phyloP scores from a whole-genome alignment of 1,140 invertebrate species.

The Drosophila kikkawai region DNA sequence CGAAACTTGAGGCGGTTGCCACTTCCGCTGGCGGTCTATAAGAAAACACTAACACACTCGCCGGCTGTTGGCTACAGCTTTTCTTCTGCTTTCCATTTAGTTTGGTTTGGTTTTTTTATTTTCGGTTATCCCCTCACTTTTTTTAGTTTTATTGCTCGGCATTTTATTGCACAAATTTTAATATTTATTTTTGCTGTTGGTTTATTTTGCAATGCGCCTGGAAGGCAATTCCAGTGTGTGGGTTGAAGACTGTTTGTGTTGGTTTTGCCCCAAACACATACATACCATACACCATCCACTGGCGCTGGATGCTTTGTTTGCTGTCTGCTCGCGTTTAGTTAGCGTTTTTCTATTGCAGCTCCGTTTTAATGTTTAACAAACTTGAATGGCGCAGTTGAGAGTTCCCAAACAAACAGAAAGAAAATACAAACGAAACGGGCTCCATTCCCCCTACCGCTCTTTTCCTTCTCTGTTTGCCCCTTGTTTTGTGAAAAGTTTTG shows the following conservation, averaged over 20 bases:
- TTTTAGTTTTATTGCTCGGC: conserved; percentile 73
- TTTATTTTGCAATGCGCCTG: conserved; percentile 70
- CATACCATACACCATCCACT: background rate
- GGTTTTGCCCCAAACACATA: conserved; percentile 17
- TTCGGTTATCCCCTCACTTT: conserved; percentile 39
- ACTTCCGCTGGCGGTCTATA: conserved; percentile 68
- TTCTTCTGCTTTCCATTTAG: conserved; percentile 36
- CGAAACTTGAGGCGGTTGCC: conserved; percentile 75
- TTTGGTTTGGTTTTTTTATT: conserved; percentile 23
- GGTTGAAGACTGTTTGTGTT: conserved; percentile 29
- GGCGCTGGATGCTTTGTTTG: conserved; percentile 45
- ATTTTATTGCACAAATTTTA: conserved; percentile 82
- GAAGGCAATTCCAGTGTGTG: conserved; percentile 31
- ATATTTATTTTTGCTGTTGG: conserved; percentile 75
- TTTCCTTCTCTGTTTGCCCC: conserved; percentile 10
- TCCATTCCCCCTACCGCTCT: conserved; percentile 4
- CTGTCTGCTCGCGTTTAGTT: conserved; percentile 67
- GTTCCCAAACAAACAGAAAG: conserved; percentile 56
- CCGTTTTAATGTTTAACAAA: conserved; percentile 79
- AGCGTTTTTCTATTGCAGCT: conserved; percentile 61
- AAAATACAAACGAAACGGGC: conserved; percentile 37
- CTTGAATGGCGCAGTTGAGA: conserved; percentile 56
- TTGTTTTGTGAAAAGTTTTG: conserved; percentile 37
- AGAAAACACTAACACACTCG: conserved; percentile 57
- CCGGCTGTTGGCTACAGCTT: conserved; percentile 32